Evolutionary conservation across 2,888 invertebrate genomes (phyloP).

Genomic region (Diarsia dahlii): DNA sequence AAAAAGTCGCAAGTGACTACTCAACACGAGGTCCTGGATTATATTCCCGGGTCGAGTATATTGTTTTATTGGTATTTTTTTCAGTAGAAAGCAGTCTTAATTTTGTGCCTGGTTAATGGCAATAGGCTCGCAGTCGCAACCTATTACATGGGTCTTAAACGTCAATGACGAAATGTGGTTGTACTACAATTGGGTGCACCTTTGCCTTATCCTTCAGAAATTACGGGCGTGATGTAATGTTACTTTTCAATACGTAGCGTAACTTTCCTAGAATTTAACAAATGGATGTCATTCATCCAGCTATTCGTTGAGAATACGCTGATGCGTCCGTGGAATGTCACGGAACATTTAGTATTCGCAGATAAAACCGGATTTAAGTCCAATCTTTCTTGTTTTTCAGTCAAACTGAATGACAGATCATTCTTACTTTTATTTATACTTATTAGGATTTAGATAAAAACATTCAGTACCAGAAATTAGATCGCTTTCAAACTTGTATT

Average conservation of each 20-base stretch:
- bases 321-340: not conserved
- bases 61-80: no score
- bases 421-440: constrained; percentile 1
- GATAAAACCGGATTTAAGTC: not conserved
- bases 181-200: no score
- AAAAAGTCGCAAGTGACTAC: no score
- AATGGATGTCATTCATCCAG: not conserved
- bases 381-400: not conserved
- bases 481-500: constrained; percentile 42
- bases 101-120: no score
- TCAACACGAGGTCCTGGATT: no score
- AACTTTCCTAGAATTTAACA: not conserved
- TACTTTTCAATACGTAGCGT: not conserved
- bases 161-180: no score
- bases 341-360: not conserved
- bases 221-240: no score
- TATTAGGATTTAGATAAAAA: constrained; percentile 6
- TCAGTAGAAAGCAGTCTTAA: no score
- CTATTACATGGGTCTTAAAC: no score
- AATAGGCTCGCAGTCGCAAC: no score
- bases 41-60: no score
- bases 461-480: constrained; percentile 27
- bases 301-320: not conserved
- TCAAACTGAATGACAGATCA: not conserved
- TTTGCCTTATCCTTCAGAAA: no score